Conservation (phyloP, 2,113 vertebrate genomes). For the Oostethus manadensis region DNA sequence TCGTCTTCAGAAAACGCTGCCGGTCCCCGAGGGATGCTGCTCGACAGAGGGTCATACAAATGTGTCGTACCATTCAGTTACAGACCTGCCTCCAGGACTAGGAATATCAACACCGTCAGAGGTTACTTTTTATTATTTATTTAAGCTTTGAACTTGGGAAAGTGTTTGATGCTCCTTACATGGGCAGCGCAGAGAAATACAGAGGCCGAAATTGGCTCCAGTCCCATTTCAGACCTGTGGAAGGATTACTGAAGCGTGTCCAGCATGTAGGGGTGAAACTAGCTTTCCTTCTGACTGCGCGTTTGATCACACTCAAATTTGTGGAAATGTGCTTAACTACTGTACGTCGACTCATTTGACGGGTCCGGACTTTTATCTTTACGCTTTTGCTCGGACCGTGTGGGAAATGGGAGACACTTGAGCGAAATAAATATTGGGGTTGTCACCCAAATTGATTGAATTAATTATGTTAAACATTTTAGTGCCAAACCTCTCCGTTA, state of each 20-base stretch:
- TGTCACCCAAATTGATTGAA: too few species aligned
- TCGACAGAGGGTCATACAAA: constrained; percentile 22
- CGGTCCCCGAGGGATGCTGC: constrained; percentile 20
- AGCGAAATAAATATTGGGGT: background rate
- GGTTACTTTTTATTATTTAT: constrained; percentile 12
- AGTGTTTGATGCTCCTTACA: constrained; percentile 31
- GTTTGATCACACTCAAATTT: constrained; percentile 7
- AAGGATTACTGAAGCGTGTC: constrained; percentile 14
- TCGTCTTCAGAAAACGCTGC: constrained; percentile 33
- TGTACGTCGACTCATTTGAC: background rate
- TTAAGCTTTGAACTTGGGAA: constrained; percentile 43
- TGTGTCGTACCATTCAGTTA: constrained; percentile 15
- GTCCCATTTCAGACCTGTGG: constrained; percentile 1
- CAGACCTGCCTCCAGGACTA: constrained; percentile 36
- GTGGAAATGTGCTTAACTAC: background rate
- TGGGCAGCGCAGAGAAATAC: constrained; percentile 16
- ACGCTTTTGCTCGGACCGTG: background rate
- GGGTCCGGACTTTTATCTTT: background rate
- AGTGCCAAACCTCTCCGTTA: too few species aligned
- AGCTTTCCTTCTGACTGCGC: background rate
- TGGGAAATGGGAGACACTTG: background rate
- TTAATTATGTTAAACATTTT: too few species aligned
- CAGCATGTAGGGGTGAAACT: background rate
- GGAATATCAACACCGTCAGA: constrained; percentile 29
- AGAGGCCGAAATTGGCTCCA: background rate